Evolutionary conservation across 2,113 vertebrate species (phyloP), one percentile per base, ranked within the genome.

Genomic region (Paradisaea rubra): DNA sequence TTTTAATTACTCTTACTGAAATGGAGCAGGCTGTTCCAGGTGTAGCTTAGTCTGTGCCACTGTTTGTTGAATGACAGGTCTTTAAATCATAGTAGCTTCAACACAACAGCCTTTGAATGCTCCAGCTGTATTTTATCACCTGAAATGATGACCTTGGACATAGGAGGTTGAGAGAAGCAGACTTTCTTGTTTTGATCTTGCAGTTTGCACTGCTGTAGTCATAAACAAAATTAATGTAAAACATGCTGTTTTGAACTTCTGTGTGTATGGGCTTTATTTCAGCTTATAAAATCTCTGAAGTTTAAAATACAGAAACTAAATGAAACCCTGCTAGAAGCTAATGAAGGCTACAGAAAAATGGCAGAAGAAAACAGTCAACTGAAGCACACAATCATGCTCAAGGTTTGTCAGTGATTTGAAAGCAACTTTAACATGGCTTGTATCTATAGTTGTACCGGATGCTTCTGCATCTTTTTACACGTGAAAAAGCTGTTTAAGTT

Each of bases 281-380:
- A 99, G 99, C 89, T 98, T 60, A 98, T 99, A 78, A 86, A 97
- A 54, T 98, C 98, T 20, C 77, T 99, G 54, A 98, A 98, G 96
- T 92, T 95, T 70, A 97, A 98, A 95, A 95, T 99, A 74, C 78
- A 96, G 30, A 98, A 98, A 41, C 87, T 99, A 35, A 98, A 95
- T 76, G 96, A 96, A 88, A 42, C n/a, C 25, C 57, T 97, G 35
- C 91, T 98, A 76, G 98, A 97, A 95, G 86, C 98, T 65, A 97
- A 95, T 42, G 87, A 97, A 84, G 65, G 80, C 49, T 89, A 47
- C 54, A 97, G 96, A 96, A 89, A 97, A 98, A 66, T 89, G 82
- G 82, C 69, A 71, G 96, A 97, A 80, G 97, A 97, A 73, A 97
- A 96, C 70, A 95, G 80, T 47, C 89, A 89, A 4, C 81, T 97